Evolutionary conservation across 2,888 invertebrate species (phyloP).

Genomic region (Lucinisca nassula): DNA sequence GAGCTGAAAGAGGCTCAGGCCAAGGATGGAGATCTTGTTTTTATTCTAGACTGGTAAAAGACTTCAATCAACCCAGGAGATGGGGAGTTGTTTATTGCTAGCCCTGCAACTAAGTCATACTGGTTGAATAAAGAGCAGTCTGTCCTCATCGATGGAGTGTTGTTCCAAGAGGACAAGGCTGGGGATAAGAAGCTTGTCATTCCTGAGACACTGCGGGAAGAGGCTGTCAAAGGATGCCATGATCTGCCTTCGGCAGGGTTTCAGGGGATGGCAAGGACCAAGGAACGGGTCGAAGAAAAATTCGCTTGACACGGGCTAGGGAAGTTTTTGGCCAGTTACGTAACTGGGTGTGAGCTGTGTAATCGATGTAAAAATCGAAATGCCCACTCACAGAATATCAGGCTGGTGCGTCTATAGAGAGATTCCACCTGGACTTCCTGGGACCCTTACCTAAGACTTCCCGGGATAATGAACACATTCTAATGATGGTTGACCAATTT

Average conservation of each 20-base stretch:
- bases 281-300: background rate
- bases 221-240: constrained; percentile 15
- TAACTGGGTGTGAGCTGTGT: constrained; percentile 6
- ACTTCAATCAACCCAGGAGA: background rate
- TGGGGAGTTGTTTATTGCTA: background rate
- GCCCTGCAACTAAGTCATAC: constrained; percentile 14
- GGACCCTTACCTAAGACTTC: constrained; percentile 11
- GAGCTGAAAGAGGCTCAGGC: background rate
- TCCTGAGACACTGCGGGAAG: constrained; percentile 10
- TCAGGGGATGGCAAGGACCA: constrained; percentile 42
- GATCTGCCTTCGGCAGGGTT: constrained; percentile 44
- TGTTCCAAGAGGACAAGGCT: background rate
- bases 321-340: background rate
- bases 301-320: constrained; percentile 39
- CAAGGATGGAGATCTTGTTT: background rate
- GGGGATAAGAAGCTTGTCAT: background rate
- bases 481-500: constrained; percentile 45
- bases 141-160: background rate
- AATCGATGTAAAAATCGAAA: constrained; percentile 14
- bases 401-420: constrained; percentile 36
- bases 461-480: constrained; percentile 26
- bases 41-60: background rate
- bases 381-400: constrained; percentile 13
- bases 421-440: constrained; percentile 16
- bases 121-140: constrained; percentile 16